phyloP scores from a whole-genome alignment of 2,113 vertebrate species.

The Clarias gariepinus region DNA sequence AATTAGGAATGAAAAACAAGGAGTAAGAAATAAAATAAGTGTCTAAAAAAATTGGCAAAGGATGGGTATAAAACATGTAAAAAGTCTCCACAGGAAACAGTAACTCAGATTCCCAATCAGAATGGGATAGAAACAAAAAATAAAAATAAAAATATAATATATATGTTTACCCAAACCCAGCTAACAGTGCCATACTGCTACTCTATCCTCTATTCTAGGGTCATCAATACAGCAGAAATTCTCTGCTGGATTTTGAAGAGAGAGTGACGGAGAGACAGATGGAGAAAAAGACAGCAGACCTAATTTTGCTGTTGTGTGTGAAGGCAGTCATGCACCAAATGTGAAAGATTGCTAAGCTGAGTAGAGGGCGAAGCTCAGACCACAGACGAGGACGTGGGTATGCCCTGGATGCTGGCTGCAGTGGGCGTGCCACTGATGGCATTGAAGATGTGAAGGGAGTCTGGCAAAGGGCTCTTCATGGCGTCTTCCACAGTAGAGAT shows the following conservation, averaged over 20 bases:
- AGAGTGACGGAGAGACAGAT: background rate
- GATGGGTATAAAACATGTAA: slow-evolving; percentile 61
- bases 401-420: slow-evolving; percentile 88
- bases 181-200: background rate
- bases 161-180: background rate
- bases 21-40: slow-evolving; percentile 58
- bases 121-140: slow-evolving; percentile 29
- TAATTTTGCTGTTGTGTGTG: background rate
- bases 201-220: slow-evolving; percentile 1
- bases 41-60: slow-evolving; percentile 45
- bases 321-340: background rate
- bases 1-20: slow-evolving; percentile 31
- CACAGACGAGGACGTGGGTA: slow-evolving; percentile 92
- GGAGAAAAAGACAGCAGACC: background rate
- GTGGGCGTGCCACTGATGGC: slow-evolving; percentile 98
- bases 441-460: slow-evolving; percentile 96
- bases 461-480: slow-evolving; percentile 85
- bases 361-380: slow-evolving; percentile 74
- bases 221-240: background rate
- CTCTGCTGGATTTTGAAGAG: slow-evolving; percentile 14
- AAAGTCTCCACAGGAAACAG: slow-evolving; percentile 66
- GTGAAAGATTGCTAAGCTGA: slow-evolving; percentile 20
- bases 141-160: background rate
- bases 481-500: slow-evolving; percentile 87
- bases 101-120: slow-evolving; percentile 53